These are phyloP conservation scores for Hemibagrus wyckioides DNA, from an alignment of 2,113 vertebrate species.

Conservation along the genomic window DNA sequence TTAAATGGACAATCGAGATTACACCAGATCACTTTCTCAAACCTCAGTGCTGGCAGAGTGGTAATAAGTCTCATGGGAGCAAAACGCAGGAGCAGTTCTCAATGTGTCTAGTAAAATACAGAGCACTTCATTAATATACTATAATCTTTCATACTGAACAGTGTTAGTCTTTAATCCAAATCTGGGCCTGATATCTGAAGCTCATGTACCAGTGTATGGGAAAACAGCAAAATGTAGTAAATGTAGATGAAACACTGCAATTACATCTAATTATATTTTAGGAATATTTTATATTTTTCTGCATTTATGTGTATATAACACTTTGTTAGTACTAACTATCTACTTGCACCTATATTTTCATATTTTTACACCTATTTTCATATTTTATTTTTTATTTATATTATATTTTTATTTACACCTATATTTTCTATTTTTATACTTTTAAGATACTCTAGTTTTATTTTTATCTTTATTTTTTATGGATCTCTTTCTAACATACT, in stretches of 20 bases:
- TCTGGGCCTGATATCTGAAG: background rate
- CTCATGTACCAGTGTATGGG: constrained; percentile 16
- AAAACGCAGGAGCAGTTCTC: constrained; percentile 5
- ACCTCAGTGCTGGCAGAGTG: constrained; percentile 18
- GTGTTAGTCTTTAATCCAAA: background rate
- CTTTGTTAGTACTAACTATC: too few species aligned
- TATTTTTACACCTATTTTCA: too few species aligned
- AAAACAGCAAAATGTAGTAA: constrained; percentile 56
- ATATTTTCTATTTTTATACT: too few species aligned
- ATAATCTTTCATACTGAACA: background rate
- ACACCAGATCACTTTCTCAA: constrained; percentile 41
- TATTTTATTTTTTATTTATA: too few species aligned
- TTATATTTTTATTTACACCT: too few species aligned
- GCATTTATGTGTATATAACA: too few species aligned
- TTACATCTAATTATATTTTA: constrained; percentile 70
- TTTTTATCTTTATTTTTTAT: too few species aligned
- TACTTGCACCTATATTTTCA: too few species aligned
- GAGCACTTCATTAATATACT: constrained; percentile 20
- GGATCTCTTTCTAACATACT: too few species aligned
- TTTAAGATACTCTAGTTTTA: too few species aligned
- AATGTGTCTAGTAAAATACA: constrained; percentile 19
- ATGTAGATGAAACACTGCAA: constrained; percentile 67
- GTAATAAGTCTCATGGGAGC: constrained; percentile 47
- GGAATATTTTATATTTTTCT: too few species aligned
- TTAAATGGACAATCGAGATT: constrained; percentile 33